A percentile compares a stretch with the other conserved stretches of the same genome.
phyloP scores from a whole-genome alignment of 2,113 vertebrate genomes.

The Stegostoma tigrinum region DNA sequence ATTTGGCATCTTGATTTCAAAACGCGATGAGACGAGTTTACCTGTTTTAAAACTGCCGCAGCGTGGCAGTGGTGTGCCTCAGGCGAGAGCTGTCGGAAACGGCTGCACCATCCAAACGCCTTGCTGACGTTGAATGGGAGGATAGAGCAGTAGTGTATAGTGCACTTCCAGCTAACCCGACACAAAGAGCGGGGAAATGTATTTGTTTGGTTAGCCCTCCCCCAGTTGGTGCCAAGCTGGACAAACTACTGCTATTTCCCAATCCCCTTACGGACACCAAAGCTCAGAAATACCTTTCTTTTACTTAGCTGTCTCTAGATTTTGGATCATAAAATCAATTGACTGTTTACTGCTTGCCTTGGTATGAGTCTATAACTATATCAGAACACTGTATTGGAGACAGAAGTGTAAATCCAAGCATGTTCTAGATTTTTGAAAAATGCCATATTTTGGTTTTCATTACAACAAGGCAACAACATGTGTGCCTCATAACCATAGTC shows the following conservation, averaged over 20 bases:
- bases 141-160: too few relatives aligned
- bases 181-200: background rate
- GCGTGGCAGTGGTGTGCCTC: background rate
- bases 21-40: background rate
- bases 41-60: background rate
- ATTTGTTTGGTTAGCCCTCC: background rate
- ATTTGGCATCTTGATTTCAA: background rate
- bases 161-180: background rate
- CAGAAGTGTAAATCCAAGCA: background rate
- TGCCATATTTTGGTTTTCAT: background rate
- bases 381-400: background rate
- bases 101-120: background rate
- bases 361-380: background rate
- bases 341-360: background rate
- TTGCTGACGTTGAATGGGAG: background rate
- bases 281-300: background rate
- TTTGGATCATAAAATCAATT: background rate
- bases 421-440: conserved; percentile 1
- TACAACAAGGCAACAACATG: background rate
- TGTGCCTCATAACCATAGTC: background rate
- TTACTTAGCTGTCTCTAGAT: background rate
- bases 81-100: background rate
- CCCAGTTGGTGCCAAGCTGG: background rate
- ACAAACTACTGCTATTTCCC: background rate
- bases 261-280: background rate